Evolutionary conservation across 2,888 invertebrate genomes (phyloP), one percentile per base, ranked within the genome.

Genomic region (Mermis nigrescens): DNA sequence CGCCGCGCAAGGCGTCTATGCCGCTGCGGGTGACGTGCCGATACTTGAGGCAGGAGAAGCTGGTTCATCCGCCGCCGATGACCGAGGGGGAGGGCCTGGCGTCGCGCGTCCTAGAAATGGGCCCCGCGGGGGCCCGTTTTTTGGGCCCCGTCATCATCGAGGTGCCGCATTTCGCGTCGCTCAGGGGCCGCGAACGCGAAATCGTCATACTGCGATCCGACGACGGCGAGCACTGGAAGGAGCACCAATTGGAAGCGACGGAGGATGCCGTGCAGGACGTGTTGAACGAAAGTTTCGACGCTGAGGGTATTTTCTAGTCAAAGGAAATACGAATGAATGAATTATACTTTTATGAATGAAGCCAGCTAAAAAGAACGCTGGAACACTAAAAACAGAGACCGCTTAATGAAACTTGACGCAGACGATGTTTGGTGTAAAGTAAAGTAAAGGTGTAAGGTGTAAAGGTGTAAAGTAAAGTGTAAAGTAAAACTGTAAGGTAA

Each of bases 1-100:
- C 98, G 1, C 94, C 98, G 0, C 80, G 90, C 28, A 89, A 91
- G 69, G 95, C 95, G 12, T 84, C 89, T 57, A 89, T 89, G 78
- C 98, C 98, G 7, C 95, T 94, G 66, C 81, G 98, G 67, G 86
- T 99, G 61, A 98, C 98, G 55, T 99, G 98, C 78, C 83, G 95
- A 72, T 92, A 98, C 72, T 83, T 76, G 56, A 82, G 85, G 71
- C 80, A 81, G 69, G 83, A 83, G 60, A 71, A 71, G 59, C 78
- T 85, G 54, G 85, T 88, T 69, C 91, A 94, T 78, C 95, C 95
- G 71, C 95, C 98, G 1, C 94, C 95, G 1, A 76, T 98, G 63
- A 92, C 94, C 86, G 98, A 99, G 75, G 95, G 95, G 22, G 98
- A 99, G 75, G 95, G 94, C 1, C 79, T 98, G 61, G 95, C 95